phyloP scores from a whole-genome alignment of 2,797 vertebrate genomes.

The Poeciliopsis paucimaculata region DNA sequence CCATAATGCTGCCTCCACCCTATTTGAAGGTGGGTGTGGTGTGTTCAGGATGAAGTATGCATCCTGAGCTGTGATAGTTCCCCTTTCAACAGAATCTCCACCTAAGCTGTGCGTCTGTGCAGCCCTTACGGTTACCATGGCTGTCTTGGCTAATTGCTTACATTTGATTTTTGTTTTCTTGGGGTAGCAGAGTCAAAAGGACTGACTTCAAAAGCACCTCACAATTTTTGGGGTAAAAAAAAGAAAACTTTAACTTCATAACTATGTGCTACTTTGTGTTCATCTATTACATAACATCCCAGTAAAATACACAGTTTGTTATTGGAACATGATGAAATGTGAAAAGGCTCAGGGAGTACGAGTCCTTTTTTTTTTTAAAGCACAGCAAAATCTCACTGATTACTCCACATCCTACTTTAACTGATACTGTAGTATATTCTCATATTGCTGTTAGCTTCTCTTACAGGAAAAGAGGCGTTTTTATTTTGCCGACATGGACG shows the following conservation, averaged over 20 bases:
- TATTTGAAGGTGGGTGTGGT: not conserved
- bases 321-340: not conserved
- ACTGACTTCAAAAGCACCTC: not conserved
- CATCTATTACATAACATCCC: not conserved
- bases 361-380: not conserved
- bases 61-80: not conserved
- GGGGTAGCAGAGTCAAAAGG: not conserved
- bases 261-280: not conserved
- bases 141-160: not conserved
- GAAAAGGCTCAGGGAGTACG: not conserved
- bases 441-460: conserved; percentile 84
- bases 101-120: not conserved
- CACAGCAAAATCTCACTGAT: not conserved
- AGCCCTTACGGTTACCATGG: not conserved
- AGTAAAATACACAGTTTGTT: not conserved
- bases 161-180: not conserved
- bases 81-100: not conserved
- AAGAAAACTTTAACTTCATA: not conserved
- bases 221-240: not conserved
- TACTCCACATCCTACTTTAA: not conserved
- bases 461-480: conserved; percentile 93
- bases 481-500: conserved; percentile 88
- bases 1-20: not conserved
- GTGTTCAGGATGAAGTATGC: not conserved
- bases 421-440: conserved; percentile 7